Evolutionary conservation across 2,888 invertebrate species (phyloP), one percentile per base, ranked within the genome.

Genomic region (Amphipyra tragopoginis): DNA sequence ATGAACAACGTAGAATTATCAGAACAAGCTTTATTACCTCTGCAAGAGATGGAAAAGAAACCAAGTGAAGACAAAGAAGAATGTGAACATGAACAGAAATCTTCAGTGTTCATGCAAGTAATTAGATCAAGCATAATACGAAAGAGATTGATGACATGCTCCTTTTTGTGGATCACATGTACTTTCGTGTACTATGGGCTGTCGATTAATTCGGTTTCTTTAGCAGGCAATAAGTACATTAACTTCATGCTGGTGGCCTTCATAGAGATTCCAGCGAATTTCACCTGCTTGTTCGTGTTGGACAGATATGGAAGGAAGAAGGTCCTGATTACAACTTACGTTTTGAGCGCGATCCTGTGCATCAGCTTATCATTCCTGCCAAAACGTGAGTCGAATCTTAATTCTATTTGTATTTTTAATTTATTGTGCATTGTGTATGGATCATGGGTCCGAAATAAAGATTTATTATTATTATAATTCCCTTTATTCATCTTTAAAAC

Each of bases 111-210:
- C 49, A 45, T 72, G 11, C 91, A 95, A 85, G 95, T 96, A 33
- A 81, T 96, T 11, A 94, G 90, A 80, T 96, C 96, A 1, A 92
- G 91, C 62, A 94, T 95, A 50, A 94, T 97, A 45, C 87, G 95
- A 29, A 87, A 93, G 36, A 93, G 97, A 79, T 88, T 97, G 64
- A 68, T 96, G 0, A 96, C 96, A 57, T 97, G 97, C 75, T 97
- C 97, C 8, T 96, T 97, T 79, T 95, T 97, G 80, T 97, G 97
- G 97, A 96, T 97, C 7, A 96, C 97, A 0, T 97, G 97, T 84
- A 96, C 97, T 0, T 96, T 98, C 78, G 96, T 97, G 5, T 98
- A 97, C 84, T 98, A 97, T 77, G 98, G 98, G 0, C 88, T 98
- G 11, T 97, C 97, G 0, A 95, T 98, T 58, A 97, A 97, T 85